Evolutionary conservation across 2,113 vertebrate species (phyloP), one percentile per base, ranked within the genome.

Genomic region (Cinclus mexicanus): DNA sequence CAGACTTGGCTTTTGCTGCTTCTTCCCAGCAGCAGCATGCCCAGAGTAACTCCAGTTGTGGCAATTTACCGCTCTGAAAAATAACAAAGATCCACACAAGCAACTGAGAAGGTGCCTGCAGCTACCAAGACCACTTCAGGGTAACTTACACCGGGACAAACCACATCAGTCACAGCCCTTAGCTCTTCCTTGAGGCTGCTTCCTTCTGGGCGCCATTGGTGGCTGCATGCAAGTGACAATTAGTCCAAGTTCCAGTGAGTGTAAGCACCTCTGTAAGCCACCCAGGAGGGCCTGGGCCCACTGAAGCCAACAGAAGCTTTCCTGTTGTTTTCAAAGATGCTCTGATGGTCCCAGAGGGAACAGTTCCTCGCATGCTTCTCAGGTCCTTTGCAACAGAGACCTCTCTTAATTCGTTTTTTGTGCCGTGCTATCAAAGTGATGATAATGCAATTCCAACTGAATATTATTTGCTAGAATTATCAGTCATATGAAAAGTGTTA

Each of bases 171-270:
- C 50, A 44, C 26, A 63, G n/a, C 26, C 47, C 50, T 39, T 7
- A 22, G 23, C 16, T 63, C 57, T 47, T n/a, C 76, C 49, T 7
- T 8, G 24, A 39, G 12, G 17, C 16, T 4, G 31, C 35, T 65
- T 31, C 64, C 60, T 42, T 17, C 52, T 70, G 44, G 64, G 78
- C 69, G 21, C 53, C 1, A 4, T 1, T 19, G 0, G 0, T 29
- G 47, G 11, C 50, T n/a, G 29, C 5, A 6, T 0, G 17, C 4
- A 17, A 47, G 16, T 14, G 24, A 16, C 53, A 65, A 1, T 20
- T 6, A 23, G 6, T 35, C 23, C 29, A 69, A 29, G 33, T 44
- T 16, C 35, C 26, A 44, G 24, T 0, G 31, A 3, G 8, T 6
- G 5, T 11, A 42, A 63, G 63, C 42, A 65, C 20, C 49, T 87